Conservation (phyloP, 2,888 invertebrate species). For the Rhaphigaster nebulosa region DNA sequence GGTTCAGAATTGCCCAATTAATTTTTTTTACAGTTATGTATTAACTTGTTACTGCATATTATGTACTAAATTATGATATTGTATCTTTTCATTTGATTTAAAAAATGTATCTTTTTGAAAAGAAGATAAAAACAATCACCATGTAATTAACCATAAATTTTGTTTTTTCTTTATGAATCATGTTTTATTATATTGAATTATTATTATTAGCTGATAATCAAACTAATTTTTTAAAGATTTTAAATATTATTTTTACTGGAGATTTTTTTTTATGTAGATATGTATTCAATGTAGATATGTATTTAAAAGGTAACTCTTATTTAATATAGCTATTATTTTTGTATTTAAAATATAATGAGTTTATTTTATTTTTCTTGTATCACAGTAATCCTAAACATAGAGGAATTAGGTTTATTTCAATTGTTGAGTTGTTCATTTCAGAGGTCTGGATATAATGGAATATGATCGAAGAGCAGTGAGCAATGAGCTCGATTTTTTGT, state of each 20-base stretch:
- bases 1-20: not conserved
- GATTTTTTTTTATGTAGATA: not conserved
- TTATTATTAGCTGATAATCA: not conserved
- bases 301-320: not conserved
- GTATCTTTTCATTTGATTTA: not conserved
- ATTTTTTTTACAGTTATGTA: not conserved
- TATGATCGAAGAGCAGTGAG: no score
- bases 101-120: not conserved
- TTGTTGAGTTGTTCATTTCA: no score
- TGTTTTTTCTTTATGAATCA: not conserved
- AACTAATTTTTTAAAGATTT: not conserved
- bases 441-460: no score
- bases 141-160: not conserved
- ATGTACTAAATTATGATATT: no score
- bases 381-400: not conserved
- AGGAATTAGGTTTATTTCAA: not conserved
- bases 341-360: not conserved
- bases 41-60: not conserved
- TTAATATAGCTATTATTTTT: not conserved
- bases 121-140: not conserved
- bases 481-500: no score
- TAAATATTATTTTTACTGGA: not conserved
- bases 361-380: not conserved
- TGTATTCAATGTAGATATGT: not conserved
- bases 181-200: not conserved